Evolutionary conservation across 2,888 invertebrate genomes (phyloP), one percentile per base, ranked within the genome.

Genomic region (Meteorus colon): DNA sequence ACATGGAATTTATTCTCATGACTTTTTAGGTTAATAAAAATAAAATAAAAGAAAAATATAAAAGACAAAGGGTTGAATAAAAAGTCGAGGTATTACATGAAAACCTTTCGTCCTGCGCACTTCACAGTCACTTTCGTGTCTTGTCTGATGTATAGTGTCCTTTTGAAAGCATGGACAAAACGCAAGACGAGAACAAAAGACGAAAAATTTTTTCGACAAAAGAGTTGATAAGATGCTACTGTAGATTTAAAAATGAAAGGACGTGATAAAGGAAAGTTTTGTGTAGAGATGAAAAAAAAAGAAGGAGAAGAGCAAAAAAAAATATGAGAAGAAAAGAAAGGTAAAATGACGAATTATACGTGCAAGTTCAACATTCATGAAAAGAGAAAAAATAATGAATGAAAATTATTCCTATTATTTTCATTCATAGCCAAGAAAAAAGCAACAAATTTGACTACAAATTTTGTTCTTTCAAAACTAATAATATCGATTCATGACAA

Each of bases 21-120:
- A 55, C 19, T 55, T 55, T 48, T 48, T 55, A n/a, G 19, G 24
- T 66, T 66, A 41, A 27, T 45, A 68, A 68, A 45, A 66, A 66
- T 37, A 66, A 41, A 41, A 66, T 55, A 19, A 41, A 68, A 68
- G 45, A 48, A 68, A 51, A 68, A 51, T 68, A 51, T 48, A 68
- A 45, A 41, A 51, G 29, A 45, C 68, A 66, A 14, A 24, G 48
- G 31, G 48, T 41, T 29, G 68, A 51, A 55, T 55, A 55, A 55
- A 41, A 68, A 68, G 68, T 68, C 68, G 48, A 68, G 68, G 68
- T 27, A 48, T 48, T 68, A 27, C 48, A 55, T 55, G 55, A 19
- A 41, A 48, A 31, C 68, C 31, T 27, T 68, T 68, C 29, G 48
- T 45, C 45, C 48, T 48, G 19, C 1, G n/a, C 55, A 55, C n/a